Evolutionary conservation across 2,888 invertebrate genomes (phyloP), one percentile per base, ranked within the genome.

Genomic region (Diachrysia chrysitis): DNA sequence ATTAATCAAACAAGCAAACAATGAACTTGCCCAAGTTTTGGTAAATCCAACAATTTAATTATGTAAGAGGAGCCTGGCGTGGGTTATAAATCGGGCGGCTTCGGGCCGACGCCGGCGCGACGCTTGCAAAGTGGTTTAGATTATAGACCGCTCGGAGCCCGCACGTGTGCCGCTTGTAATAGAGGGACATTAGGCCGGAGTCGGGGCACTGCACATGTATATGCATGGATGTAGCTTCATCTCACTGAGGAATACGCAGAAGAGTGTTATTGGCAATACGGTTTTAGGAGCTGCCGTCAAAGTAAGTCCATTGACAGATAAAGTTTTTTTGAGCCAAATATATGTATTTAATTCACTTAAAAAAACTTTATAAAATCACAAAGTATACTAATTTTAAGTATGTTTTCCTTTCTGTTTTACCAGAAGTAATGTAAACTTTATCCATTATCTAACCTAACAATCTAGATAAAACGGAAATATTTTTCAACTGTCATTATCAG

Each of bases 21-120:
- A 48, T 48, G 9, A 32, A 23, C 58, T 0, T 59, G 73, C 53
- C 54, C 16, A 23, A 7, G 21, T 35, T 37, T 16, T 2, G 48
- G 37, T 64, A 66, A 75, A 69, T 65, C 68, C 48, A 57, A 78
- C 73, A 75, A 70, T 75, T 72, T 76, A 72, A 79, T 78, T 69
- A 73, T 59, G 46, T 25, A 62, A 66, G 67, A 64, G 53, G 9
- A 69, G 56, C 56, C 54, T 25, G 17, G 21, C 54, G 58, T 32
- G 59, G 63, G 76, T 68, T 66, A 69, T 69, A 78, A 69, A 66
- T 61, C 54, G 74, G 71, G 60, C 53, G 53, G 17, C 35, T 16
- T 58, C 21, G 35, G 61, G 17, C 19, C 12, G 21, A 35, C 46
- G 21, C 21, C 35, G 42, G 19, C 14, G 59, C 46, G 48, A n/a